Evolutionary conservation across 1,140 invertebrate species (phyloP).

Genomic region (Helicoverpa zea): DNA sequence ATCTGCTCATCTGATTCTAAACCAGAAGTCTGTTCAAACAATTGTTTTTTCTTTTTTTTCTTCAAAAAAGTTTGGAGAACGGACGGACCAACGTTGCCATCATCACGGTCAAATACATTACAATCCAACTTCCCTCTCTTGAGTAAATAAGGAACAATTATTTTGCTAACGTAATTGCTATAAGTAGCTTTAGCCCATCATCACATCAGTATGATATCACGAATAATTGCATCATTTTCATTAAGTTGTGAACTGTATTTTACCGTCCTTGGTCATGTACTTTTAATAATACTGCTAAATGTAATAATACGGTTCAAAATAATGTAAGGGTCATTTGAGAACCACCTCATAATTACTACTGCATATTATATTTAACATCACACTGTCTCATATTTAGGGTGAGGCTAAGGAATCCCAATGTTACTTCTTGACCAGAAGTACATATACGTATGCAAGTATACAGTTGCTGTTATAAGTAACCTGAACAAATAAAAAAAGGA

Average conservation of each 20-base stretch:
- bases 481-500: no score
- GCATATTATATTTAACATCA: neutral
- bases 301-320: neutral
- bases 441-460: no score
- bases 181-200: constrained; percentile 16
- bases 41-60: neutral
- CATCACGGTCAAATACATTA: constrained; percentile 36
- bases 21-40: no score
- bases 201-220: constrained; percentile 41
- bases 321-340: neutral
- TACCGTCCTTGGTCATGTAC: neutral
- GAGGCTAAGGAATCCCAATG: no score
- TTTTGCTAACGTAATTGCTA: constrained; percentile 19
- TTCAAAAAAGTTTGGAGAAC: neutral
- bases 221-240: constrained; percentile 17
- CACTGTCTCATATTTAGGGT: neutral
- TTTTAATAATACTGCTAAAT: neutral
- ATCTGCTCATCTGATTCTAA: no score
- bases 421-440: no score
- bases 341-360: neutral
- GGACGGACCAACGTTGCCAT: neutral
- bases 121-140: constrained; percentile 21
- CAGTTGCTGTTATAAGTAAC: no score
- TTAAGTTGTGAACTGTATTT: neutral
- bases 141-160: constrained; percentile 21